phyloP scores from a whole-genome alignment of 35 echinoderm and acorn worm genomes.

The Apostichopus japonicus region DNA sequence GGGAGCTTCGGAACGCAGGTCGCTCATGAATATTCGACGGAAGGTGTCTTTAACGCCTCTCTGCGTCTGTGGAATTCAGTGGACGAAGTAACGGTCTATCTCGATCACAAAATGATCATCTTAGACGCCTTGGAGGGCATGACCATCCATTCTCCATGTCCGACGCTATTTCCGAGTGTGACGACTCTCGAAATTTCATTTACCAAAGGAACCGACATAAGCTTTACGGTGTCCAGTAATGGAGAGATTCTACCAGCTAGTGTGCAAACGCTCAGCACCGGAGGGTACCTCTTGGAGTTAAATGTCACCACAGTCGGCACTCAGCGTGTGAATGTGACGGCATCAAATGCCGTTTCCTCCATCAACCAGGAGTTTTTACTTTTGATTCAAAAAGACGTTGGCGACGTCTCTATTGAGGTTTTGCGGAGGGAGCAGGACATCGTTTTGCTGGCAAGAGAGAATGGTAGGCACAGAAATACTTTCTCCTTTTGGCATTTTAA shows the following conservation, averaged over 20 bases:
- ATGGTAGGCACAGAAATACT: conserved; percentile 69
- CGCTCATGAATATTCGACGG: conserved; percentile 38
- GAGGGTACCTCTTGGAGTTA: conserved; percentile 23
- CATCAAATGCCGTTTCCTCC: conserved; percentile 22
- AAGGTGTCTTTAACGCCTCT: background rate
- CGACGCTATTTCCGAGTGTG: background rate
- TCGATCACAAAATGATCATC: background rate
- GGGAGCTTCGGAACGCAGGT: background rate
- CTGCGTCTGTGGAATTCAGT: conserved; percentile 19
- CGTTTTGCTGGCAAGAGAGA: conserved; percentile 56
- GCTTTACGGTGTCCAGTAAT: background rate
- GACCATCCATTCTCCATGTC: background rate
- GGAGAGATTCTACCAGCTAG: background rate
- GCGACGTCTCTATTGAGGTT: conserved; percentile 16
- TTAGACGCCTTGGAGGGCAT: background rate
- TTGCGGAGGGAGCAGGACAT: background rate
- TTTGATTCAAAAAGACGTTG: conserved; percentile 34
- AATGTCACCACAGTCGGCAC: background rate
- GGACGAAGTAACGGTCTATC: background rate
- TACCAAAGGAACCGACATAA: background rate
- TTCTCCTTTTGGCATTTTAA: no score
- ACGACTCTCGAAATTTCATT: background rate
- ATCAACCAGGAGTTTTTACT: background rate
- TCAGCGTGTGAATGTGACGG: conserved; percentile 12
- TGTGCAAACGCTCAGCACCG: background rate